These are phyloP conservation scores for Drosophila navojoa DNA, from an alignment of 1,140 invertebrate species.

Conservation along the genomic window DNA sequence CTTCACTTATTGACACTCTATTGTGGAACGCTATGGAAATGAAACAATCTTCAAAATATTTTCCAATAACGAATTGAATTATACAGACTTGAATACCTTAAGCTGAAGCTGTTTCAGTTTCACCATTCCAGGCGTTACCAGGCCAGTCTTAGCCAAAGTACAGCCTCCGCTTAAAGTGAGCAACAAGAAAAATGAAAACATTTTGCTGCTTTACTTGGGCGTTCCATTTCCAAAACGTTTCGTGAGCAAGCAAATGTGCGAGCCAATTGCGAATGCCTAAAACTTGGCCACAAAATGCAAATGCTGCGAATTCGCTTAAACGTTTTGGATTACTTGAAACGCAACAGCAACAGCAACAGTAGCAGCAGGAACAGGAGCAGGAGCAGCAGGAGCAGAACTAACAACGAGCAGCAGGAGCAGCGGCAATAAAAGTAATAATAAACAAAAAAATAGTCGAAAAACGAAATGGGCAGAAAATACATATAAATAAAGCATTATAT, in stretches of 20 bases:
- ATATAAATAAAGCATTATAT: slow-evolving; percentile 60
- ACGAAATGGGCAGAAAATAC: slow-evolving; percentile 34
- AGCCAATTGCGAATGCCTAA: slow-evolving; percentile 21
- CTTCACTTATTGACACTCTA: no score
- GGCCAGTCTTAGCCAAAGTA: no score
- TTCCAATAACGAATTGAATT: no score
- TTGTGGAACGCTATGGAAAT: no score
- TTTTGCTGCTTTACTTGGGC: no score
- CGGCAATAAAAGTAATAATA: slow-evolving; percentile 43
- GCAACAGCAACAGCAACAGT: slow-evolving; percentile 26
- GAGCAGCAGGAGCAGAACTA: slow-evolving; percentile 21
- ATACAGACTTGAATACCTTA: no score
- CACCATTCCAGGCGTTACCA: no score
- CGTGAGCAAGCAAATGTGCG: slow-evolving; percentile 17
- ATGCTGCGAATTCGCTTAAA: slow-evolving; percentile 72
- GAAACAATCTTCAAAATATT: no score
- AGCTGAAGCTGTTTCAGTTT: no score
- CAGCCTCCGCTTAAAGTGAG: no score
- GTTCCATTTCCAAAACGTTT: slow-evolving; percentile 6
- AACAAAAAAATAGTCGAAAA: slow-evolving; percentile 21
- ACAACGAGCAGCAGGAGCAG: slow-evolving; percentile 1
- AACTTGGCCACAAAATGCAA: slow-evolving; percentile 61
- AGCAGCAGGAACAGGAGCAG: slow-evolving; percentile 17
- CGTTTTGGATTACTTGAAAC: slow-evolving; percentile 73
- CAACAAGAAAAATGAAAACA: no score